Conservation (phyloP, 2,888 invertebrate genomes). For the Caenorhabditis drosophilae region DNA sequence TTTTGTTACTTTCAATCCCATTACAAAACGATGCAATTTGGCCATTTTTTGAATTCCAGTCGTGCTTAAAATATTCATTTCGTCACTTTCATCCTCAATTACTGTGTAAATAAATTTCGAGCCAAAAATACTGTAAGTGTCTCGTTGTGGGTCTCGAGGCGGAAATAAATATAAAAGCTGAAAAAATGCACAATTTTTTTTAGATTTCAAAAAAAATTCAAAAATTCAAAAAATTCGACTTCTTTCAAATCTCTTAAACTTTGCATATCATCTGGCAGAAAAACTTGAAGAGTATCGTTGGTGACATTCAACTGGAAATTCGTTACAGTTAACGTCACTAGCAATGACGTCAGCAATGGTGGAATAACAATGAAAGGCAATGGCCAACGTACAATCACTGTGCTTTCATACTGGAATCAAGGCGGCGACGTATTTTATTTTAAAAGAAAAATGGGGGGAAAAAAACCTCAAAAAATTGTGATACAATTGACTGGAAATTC, state of each 20-base stretch:
- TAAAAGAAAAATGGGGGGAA: too few species aligned
- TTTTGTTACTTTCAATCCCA: slow-evolving; percentile 14
- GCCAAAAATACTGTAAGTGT: slow-evolving; percentile 65
- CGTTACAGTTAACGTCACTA: slow-evolving; percentile 37
- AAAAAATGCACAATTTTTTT: too few species aligned
- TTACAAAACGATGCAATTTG: slow-evolving; percentile 45
- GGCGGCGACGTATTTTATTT: too few species aligned
- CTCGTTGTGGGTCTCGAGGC: slow-evolving; percentile 61
- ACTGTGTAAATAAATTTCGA: slow-evolving; percentile 64
- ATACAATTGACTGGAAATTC: slow-evolving; percentile 62
- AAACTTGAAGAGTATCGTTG: slow-evolving; percentile 59
- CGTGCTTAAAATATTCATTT: slow-evolving; percentile 48
- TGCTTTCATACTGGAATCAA: slow-evolving; percentile 64
- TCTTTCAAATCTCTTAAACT: slow-evolving; percentile 57
- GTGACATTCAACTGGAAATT: slow-evolving; percentile 50
- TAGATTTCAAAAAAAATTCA: not conserved
- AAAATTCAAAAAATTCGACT: slow-evolving; percentile 14
- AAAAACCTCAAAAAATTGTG: slow-evolving; percentile 66
- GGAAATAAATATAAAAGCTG: slow-evolving; percentile 60
- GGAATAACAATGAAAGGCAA: slow-evolving; percentile 64
- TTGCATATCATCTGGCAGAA: slow-evolving; percentile 66
- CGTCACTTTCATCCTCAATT: slow-evolving; percentile 44
- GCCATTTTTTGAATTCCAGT: slow-evolving; percentile 43
- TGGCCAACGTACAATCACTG: slow-evolving; percentile 62
- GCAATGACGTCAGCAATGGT: slow-evolving; percentile 46